phyloP scores from a whole-genome alignment of 2,797 vertebrate genomes.

The Poecile montanus region DNA sequence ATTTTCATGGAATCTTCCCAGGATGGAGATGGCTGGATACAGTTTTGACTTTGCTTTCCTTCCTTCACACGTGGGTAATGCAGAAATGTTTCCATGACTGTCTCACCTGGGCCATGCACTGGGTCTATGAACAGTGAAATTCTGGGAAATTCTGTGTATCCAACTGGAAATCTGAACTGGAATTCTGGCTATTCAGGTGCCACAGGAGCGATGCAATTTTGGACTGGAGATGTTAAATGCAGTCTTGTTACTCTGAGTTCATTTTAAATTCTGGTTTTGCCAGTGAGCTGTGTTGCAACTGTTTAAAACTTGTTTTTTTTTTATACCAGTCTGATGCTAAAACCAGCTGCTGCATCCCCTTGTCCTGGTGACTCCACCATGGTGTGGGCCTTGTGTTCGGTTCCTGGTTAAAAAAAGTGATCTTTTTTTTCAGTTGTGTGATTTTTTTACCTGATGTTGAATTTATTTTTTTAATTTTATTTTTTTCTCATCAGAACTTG shows the following conservation, averaged over 20 bases:
- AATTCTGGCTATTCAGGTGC: neutral
- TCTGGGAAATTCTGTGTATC: neutral
- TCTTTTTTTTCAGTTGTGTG: neutral
- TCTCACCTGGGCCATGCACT: neutral
- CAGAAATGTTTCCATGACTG: neutral
- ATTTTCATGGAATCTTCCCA: neutral
- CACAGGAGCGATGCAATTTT: neutral
- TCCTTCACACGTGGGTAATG: neutral
- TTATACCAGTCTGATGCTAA: slow-evolving; percentile 38
- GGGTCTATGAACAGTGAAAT: neutral
- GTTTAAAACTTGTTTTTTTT: neutral
- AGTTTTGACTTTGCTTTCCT: slow-evolving; percentile 53
- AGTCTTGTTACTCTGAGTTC: neutral
- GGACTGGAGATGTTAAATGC: neutral
- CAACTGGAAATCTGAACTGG: neutral
- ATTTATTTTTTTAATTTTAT: slow-evolving; percentile 57
- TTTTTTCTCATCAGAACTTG: slow-evolving; percentile 55
- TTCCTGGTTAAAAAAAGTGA: slow-evolving; percentile 8
- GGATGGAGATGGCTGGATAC: neutral
- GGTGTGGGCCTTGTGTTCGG: slow-evolving; percentile 40
- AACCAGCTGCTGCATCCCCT: slow-evolving; percentile 32
- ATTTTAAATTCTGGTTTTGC: slow-evolving; percentile 21
- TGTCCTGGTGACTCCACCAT: slow-evolving; percentile 25
- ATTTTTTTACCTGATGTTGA: slow-evolving; percentile 57
- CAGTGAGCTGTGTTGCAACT: slow-evolving; percentile 18